Base-by-base conservation (phyloP, 2,888 invertebrate genomes). In the Nezara viridula region DNA sequence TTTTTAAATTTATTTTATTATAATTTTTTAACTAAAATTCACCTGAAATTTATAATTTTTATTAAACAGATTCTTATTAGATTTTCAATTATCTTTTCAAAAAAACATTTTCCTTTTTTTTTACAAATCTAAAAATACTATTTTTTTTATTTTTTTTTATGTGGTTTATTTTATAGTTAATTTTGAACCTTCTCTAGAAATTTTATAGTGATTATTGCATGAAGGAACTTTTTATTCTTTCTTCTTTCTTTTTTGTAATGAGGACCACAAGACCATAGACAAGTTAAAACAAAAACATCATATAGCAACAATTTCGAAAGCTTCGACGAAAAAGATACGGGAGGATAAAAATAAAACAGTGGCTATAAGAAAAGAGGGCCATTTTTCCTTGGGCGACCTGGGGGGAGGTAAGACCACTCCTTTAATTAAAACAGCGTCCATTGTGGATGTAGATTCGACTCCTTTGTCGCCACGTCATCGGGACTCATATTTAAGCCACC, bases 341-440 rank as follows among this genome's bases (percentile, higher is more conserved):
- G 60, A 60, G 27, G 5, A 14, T 14, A 27, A 16, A 60, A 60
- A 27, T 60, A 60, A 60, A 60, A 60, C 60, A 27, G 60, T 27
- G 27, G 27, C 27, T 4, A 60, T 60, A 60, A 60, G 60, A 27
- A 60, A 60, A 60, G 27, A 60, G 60, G n/a, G 60, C 60, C 27
- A 60, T 60, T 60, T 60, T 60, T 60, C 47, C 49, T 32, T 32
- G 24, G 81, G 24, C 10, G 14, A 0, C 47, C 47, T n/a, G 19
- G n/a, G 6, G 2, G n/a, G 21, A 21, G n/a, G 19, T 24, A 86
- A 50, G 85, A 47, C 47, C 49, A 47, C 49, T 47, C 49, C 85
- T 86, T 86, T 86, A 86, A 86, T 86, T 86, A 86, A 86, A 86
- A 86, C 49, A 86, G 49, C 9, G 85, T 32, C 85, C 27, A 50